phyloP scores from a whole-genome alignment of 2,113 vertebrate genomes.

The Gymnorhina tibicen region DNA sequence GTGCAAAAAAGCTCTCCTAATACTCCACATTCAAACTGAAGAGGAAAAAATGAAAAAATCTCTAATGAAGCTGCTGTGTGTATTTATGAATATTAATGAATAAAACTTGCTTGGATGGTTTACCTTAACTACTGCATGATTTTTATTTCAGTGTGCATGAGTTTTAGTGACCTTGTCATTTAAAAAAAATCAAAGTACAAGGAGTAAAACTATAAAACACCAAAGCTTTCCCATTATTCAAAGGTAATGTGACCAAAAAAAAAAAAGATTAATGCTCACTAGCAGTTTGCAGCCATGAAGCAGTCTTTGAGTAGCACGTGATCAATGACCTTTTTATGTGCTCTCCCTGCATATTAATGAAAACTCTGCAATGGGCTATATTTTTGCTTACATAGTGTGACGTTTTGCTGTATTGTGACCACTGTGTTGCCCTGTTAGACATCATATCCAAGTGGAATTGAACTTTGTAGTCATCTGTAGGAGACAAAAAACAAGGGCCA shows the following conservation, averaged over 20 bases:
- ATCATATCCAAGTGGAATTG: conserved; percentile 21
- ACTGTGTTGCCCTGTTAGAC: conserved; percentile 67
- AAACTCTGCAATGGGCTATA: conserved; percentile 63
- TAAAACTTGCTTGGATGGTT: conserved; percentile 75
- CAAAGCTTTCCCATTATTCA: conserved; percentile 87
- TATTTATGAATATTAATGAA: conserved; percentile 99
- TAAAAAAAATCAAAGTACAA: conserved; percentile 75
- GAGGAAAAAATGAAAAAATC: conserved; percentile 83
- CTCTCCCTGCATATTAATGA: conserved; percentile 45
- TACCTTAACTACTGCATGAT: conserved; percentile 26
- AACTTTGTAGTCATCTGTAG: conserved; percentile 33
- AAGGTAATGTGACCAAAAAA: conserved; percentile 62
- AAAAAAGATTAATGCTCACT: conserved; percentile 31
- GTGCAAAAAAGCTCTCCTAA: conserved; percentile 86
- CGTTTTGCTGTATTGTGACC: conserved; percentile 51
- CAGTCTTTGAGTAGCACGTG: conserved; percentile 76
- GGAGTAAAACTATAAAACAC: conserved; percentile 76
- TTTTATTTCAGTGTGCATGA: conserved; percentile 95
- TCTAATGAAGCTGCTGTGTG: conserved; percentile 99
- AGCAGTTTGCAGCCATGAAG: conserved; percentile 46
- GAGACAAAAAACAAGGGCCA: conserved; percentile 52
- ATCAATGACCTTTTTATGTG: conserved; percentile 59
- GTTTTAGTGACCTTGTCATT: conserved; percentile 90
- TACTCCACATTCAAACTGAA: conserved; percentile 91
- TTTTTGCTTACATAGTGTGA: conserved; percentile 53